phyloP scores from a whole-genome alignment of 1,140 invertebrate genomes.

The Batillaria attramentaria region DNA sequence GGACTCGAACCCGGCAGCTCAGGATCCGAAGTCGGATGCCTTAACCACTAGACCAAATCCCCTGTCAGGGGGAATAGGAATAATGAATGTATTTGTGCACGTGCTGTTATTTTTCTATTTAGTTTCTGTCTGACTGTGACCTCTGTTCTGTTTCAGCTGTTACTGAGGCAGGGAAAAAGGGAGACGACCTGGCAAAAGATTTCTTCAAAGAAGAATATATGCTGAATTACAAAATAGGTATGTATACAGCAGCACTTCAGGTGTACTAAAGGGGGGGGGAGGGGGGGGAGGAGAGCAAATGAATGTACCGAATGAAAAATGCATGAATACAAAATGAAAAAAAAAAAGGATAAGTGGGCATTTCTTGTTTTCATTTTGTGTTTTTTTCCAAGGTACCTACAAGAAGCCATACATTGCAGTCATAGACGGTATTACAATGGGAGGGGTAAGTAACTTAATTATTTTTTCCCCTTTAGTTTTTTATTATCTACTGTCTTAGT shows the following conservation, averaged over 20 bases:
- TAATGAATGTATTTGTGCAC: too few relatives aligned
- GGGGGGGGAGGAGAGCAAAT: too few relatives aligned
- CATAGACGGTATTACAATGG: conserved; percentile 99
- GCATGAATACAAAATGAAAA: too few relatives aligned
- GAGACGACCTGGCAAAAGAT: conserved; percentile 77
- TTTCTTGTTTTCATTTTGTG: neutral
- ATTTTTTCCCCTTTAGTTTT: neutral
- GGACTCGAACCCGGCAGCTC: too few relatives aligned
- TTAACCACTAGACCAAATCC: too few relatives aligned
- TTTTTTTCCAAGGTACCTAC: conserved; percentile 76
- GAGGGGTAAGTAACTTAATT: conserved; percentile 78
- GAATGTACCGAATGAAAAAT: too few relatives aligned
- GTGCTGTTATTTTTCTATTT: too few relatives aligned
- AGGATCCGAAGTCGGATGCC: too few relatives aligned
- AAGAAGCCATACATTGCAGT: conserved; percentile 94
- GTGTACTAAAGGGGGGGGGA: too few relatives aligned
- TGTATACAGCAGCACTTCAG: too few relatives aligned
- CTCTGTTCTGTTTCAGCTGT: conserved; percentile 74
- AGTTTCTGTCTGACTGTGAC: neutral
- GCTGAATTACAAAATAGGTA: conserved; percentile 90
- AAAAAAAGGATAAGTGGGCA: too few relatives aligned
- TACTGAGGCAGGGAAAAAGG: conserved; percentile 78
- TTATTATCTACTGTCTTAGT: neutral
- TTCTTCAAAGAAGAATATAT: conserved; percentile 96
- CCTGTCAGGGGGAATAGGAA: too few relatives aligned